Evolutionary conservation across 1,140 invertebrate genomes (phyloP).

Genomic region (Armadillidium nasatum): DNA sequence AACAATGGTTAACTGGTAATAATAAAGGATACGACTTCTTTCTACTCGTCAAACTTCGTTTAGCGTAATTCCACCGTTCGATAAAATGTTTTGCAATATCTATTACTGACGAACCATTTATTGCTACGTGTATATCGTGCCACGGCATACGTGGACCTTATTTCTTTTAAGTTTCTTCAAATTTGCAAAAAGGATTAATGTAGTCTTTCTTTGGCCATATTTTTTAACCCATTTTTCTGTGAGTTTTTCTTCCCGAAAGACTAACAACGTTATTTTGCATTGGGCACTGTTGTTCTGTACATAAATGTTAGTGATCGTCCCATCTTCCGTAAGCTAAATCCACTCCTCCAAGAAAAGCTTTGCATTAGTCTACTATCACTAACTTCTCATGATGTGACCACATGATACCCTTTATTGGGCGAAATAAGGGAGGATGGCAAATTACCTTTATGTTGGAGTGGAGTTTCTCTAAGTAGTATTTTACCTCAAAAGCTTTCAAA

Average conservation of each 20-base stretch:
- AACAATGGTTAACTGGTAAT: not conserved
- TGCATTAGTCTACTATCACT: constrained; percentile 18
- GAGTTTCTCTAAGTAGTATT: constrained; percentile 25
- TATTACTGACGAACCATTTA: constrained; percentile 17
- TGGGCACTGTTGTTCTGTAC: not conserved
- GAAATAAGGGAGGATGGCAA: constrained; percentile 18
- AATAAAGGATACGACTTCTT: not conserved
- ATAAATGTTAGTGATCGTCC: constrained; percentile 29
- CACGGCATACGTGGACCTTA: constrained; percentile 22
- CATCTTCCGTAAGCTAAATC: constrained; percentile 30
- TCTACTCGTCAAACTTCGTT: not conserved
- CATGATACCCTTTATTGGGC: constrained; percentile 18
- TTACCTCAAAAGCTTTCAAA: constrained; percentile 10
- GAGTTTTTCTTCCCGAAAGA: not conserved
- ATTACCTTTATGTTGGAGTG: constrained; percentile 27
- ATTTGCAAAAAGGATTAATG: not conserved
- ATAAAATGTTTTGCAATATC: constrained; percentile 30
- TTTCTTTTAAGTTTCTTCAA: not conserved
- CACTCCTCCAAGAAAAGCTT: constrained; percentile 26
- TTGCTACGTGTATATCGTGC: constrained; percentile 28
- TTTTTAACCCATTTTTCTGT: not conserved
- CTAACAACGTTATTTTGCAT: not conserved
- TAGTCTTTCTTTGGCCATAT: not conserved
- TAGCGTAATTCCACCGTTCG: constrained; percentile 28
- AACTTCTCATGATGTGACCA: constrained; percentile 30